Evolutionary conservation across 2,888 invertebrate species (phyloP).

Genomic region (Thysanoteuthis rhombus): DNA sequence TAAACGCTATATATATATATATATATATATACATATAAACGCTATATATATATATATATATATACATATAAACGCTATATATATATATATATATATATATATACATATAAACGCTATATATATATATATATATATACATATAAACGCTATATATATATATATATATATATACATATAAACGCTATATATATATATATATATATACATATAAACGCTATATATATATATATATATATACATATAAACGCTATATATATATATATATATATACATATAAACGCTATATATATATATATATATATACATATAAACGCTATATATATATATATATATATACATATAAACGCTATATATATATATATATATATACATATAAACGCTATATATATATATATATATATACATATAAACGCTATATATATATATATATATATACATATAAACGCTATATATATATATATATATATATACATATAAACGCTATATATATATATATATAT

Average conservation of each 20-base stretch:
- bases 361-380: not conserved
- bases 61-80: not conserved
- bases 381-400: not conserved
- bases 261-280: not conserved
- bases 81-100: not conserved
- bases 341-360: not conserved
- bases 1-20: conserved; percentile 17
- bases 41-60: no score
- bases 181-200: conserved; percentile 12
- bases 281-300: conserved; percentile 15
- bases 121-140: conserved; percentile 17
- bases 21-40: conserved; percentile 17
- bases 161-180: not conserved
- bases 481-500: not conserved
- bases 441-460: not conserved
- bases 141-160: not conserved
- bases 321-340: not conserved
- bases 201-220: conserved; percentile 17
- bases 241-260: no score
- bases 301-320: not conserved
- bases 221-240: conserved; percentile 1
- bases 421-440: not conserved
- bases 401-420: not conserved
- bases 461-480: not conserved
- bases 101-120: not conserved